Evolutionary conservation across 2,113 vertebrate genomes (phyloP).

Genomic region (Peucedramus taeniatus): DNA sequence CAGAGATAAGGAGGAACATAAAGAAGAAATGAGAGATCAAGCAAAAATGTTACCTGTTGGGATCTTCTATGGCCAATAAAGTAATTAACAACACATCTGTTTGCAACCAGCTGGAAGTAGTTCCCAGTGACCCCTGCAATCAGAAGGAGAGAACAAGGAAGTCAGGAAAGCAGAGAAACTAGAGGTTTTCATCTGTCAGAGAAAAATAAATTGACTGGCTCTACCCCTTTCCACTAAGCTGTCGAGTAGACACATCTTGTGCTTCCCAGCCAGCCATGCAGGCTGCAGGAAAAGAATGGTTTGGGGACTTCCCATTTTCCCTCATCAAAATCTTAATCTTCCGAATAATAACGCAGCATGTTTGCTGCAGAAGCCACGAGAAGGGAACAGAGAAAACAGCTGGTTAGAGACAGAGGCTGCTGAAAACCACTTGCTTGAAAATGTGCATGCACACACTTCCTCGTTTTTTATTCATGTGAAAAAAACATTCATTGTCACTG

Average conservation of each 20-base stretch:
- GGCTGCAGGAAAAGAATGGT: not conserved
- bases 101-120: not conserved
- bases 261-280: not conserved
- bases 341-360: not conserved
- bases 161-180: not conserved
- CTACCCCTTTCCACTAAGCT: not conserved
- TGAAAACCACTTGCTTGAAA: not conserved
- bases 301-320: not conserved
- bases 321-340: not conserved
- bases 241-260: not conserved
- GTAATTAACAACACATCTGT: not conserved
- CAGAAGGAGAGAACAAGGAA: not conserved
- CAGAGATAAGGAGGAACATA: not conserved
- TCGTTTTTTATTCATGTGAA: not conserved
- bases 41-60: not conserved
- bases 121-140: not conserved
- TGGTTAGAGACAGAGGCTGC: not conserved
- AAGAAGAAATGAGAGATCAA: not conserved
- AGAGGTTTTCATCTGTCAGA: not conserved
- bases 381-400: not conserved
- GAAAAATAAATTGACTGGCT: constrained; percentile 12
- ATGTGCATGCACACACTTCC: not conserved
- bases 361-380: not conserved
- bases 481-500: not conserved
- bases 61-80: not conserved